Percentiles rank a stretch among this genome's conserved stretches.
Evolutionary conservation across 1,140 invertebrate genomes (phyloP).

Genomic region (Helicoverpa armigera): DNA sequence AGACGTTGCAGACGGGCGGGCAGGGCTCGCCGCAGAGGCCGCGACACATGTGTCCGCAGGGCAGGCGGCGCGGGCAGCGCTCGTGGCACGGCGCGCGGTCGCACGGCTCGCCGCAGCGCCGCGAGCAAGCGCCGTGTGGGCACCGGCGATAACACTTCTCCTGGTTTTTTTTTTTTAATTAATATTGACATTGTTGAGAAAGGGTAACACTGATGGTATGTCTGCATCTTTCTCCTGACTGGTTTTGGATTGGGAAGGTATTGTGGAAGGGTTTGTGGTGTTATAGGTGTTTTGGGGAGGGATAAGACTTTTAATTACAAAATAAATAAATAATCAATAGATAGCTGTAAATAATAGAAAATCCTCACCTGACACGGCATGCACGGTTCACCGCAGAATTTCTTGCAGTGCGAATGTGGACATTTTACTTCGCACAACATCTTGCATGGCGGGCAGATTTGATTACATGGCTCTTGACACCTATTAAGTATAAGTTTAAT

Average conservation of each 20-base stretch:
- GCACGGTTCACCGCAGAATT: constrained; percentile 88
- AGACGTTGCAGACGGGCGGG: constrained; percentile 85
- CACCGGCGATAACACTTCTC: constrained; percentile 85
- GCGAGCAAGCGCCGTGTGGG: constrained; percentile 87
- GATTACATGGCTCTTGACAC: constrained; percentile 88
- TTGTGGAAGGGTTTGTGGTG: too few species aligned
- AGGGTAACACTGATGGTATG: constrained; percentile 41
- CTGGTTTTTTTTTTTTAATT: constrained; percentile 49
- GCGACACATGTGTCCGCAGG: constrained; percentile 88
- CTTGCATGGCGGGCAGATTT: constrained; percentile 89
- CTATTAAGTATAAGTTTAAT: constrained; percentile 61
- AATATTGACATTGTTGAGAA: neutral
- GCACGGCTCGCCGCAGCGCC: constrained; percentile 87
- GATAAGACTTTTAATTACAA: too few species aligned
- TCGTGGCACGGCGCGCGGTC: constrained; percentile 83
- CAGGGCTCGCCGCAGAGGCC: constrained; percentile 91
- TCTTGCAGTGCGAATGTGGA: constrained; percentile 86
- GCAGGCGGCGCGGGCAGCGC: constrained; percentile 82
- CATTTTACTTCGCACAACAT: constrained; percentile 88
- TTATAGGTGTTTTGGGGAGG: too few species aligned
- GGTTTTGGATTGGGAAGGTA: too few species aligned
- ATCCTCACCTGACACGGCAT: constrained; percentile 86
- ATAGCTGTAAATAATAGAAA: too few species aligned
- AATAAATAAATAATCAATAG: too few species aligned
- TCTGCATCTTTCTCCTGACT: too few species aligned